phyloP scores from a whole-genome alignment of 2,113 vertebrate genomes.

The Thunnus maccoyii region DNA sequence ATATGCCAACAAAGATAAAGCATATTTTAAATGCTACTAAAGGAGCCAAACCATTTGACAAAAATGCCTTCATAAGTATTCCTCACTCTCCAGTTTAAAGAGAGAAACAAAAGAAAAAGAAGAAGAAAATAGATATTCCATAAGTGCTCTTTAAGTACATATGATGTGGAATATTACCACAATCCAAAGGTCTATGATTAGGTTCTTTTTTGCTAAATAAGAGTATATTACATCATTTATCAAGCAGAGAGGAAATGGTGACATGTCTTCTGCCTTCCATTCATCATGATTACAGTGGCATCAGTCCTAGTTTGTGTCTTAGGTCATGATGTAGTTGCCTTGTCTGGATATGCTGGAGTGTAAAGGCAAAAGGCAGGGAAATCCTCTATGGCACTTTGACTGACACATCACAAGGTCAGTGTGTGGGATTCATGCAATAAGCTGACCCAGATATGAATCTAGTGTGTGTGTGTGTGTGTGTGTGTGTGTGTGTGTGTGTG shows the following conservation, averaged over 20 bases:
- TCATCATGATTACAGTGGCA: conserved; percentile 85
- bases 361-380: conserved; percentile 9
- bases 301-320: conserved; percentile 82
- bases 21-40: background rate
- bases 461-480: background rate
- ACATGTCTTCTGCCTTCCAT: conserved; percentile 80
- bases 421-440: background rate
- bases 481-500: background rate
- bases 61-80: background rate
- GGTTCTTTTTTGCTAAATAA: conserved; percentile 82
- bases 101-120: background rate
- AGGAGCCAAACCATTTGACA: background rate
- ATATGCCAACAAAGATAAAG: background rate
- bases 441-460: background rate
- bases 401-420: conserved; percentile 29
- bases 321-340: conserved; percentile 67
- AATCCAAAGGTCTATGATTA: conserved; percentile 82
- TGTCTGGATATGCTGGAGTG: conserved; percentile 8
- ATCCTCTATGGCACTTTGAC: conserved; percentile 41
- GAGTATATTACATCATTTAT: conserved; percentile 87
- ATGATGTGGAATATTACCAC: conserved; percentile 79
- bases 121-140: conserved; percentile 58
- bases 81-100: background rate
- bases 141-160: conserved; percentile 77
- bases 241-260: conserved; percentile 79